phyloP scores from a whole-genome alignment of 2,888 invertebrate genomes.

The Watsonalla cultraria region DNA sequence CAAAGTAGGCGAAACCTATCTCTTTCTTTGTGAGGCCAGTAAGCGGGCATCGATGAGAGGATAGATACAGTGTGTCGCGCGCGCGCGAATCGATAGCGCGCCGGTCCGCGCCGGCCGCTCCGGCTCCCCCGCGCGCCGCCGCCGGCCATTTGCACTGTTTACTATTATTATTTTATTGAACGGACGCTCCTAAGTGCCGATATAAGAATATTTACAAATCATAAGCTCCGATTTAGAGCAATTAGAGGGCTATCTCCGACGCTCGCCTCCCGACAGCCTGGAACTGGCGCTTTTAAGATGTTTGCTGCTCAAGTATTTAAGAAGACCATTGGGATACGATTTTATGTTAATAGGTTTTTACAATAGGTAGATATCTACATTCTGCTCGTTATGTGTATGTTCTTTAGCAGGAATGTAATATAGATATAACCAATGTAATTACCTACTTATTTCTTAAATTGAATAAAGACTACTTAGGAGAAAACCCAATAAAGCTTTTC shows the following conservation, averaged over 20 bases:
- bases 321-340: too few species aligned
- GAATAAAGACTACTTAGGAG: too few species aligned
- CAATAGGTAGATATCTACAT: too few species aligned
- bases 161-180: conserved; percentile 79
- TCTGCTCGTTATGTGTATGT: too few species aligned
- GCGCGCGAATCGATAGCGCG: conserved; percentile 73
- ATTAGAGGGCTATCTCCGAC: conserved; percentile 33
- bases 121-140: conserved; percentile 27
- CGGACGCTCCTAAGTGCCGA: conserved; percentile 67
- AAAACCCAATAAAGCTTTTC: too few species aligned
- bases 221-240: conserved; percentile 49
- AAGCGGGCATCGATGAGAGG: conserved; percentile 76
- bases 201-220: conserved; percentile 70
- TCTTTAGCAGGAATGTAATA: too few species aligned
- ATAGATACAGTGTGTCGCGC: conserved; percentile 77
- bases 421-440: too few species aligned
- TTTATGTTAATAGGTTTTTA: too few species aligned
- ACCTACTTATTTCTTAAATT: too few species aligned
- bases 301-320: neutral
- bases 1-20: conserved; percentile 79
- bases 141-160: conserved; percentile 78
- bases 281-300: neutral
- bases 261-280: conserved; percentile 8
- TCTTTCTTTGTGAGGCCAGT: conserved; percentile 77
- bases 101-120: conserved; percentile 26